Base-by-base conservation (phyloP, 2,888 invertebrate genomes). In the Charanyca ferruginea region DNA sequence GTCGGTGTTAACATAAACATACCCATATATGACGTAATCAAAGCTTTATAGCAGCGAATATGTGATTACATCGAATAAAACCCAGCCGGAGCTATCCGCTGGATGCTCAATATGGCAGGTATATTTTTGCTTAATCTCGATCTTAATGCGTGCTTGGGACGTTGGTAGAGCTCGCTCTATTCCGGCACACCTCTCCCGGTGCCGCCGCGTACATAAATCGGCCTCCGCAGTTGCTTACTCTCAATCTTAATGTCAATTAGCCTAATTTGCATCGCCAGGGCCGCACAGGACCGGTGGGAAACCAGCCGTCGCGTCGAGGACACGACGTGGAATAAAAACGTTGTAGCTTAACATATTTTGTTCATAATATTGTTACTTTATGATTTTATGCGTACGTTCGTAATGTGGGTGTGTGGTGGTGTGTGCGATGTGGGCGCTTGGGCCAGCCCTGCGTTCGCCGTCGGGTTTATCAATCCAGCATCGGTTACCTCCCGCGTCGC, bases 401-500 rank as follows among this genome's bases (percentile, higher is more conserved):
- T 66, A 38, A 54, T 61, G 76, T 77, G 53, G 79, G 79, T 66
- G 60, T 48, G 58, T 53, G 67, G 41, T 48, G 35, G 61, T 52
- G 53, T 47, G 69, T 47, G 69, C 52, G 20, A 41, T 13, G 60
- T 32, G 42, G 51, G 68, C 58, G 74, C 81, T 69, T 67, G 82
- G 54, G 80, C 62, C 80, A 79, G 54, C 82, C 82, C 80, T 82
- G 66, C 45, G 54, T 48, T 65, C 47, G 52, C 68, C 62, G 58
- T 63, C 51, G 58, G 66, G 71, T 85, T 83, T 84, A 84, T 85
- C 85, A 81, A 72, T 77, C 72, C 77, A 75, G 80, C 78, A 80
- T 78, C 80, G 81, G 83, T 82, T 82, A 87, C 91, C 91, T 86
- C 91, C 90, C 89, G 90, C 89, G 87, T 86, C 81, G 93, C 91